phyloP scores from a whole-genome alignment of 1,140 invertebrate genomes.

The Apis dorsata region DNA sequence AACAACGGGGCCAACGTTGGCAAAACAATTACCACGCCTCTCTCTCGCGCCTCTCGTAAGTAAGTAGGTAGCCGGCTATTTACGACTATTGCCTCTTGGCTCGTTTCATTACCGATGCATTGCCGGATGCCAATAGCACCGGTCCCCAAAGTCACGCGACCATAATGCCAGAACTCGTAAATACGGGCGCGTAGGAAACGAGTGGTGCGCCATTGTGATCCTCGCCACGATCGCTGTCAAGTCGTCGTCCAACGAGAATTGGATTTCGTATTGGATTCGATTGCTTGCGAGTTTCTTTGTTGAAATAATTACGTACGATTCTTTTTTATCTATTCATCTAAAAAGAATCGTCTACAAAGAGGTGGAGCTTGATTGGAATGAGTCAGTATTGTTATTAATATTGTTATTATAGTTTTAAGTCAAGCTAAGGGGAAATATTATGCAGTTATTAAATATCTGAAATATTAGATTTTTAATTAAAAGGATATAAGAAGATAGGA shows the following conservation, averaged over 20 bases:
- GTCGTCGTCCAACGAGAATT: slow-evolving; percentile 42
- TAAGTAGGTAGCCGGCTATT: slow-evolving; percentile 72
- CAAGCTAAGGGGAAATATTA: too few species aligned
- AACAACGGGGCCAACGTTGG: slow-evolving; percentile 51
- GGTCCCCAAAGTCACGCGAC: slow-evolving; percentile 71
- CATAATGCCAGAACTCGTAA: slow-evolving; percentile 63
- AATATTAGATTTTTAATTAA: too few species aligned
- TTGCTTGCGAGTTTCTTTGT: too few species aligned
- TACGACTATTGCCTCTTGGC: slow-evolving; percentile 69
- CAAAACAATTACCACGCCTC: slow-evolving; percentile 66
- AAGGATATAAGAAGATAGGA: too few species aligned
- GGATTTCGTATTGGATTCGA: slow-evolving; percentile 46
- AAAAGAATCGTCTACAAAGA: too few species aligned
- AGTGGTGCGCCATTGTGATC: slow-evolving; percentile 40
- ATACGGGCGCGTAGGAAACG: slow-evolving; percentile 52
- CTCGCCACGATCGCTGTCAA: not conserved
- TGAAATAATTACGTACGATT: too few species aligned
- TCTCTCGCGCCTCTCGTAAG: slow-evolving; percentile 49
- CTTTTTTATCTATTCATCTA: too few species aligned
- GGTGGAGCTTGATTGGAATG: too few species aligned
- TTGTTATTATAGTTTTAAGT: too few species aligned
- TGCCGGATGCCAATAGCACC: slow-evolving; percentile 60
- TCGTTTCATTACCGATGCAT: slow-evolving; percentile 71
- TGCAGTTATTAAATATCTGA: too few species aligned
- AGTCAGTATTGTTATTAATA: too few species aligned